Evolutionary conservation across 2,113 vertebrate genomes (phyloP), one percentile per base, ranked within the genome.

Genomic region (Scopus umbretta): DNA sequence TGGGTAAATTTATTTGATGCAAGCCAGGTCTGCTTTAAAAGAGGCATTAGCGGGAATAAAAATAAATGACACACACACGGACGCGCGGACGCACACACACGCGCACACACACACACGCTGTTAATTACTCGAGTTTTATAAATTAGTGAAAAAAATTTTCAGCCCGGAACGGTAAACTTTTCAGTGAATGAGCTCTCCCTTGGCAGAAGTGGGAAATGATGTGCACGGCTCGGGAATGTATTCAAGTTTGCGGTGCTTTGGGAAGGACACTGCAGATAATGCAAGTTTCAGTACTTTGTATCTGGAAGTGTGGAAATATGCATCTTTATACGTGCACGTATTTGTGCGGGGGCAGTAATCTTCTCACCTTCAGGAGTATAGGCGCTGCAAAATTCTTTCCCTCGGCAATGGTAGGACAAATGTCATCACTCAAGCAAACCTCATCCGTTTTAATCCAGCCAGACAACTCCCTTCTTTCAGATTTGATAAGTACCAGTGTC

Each of bases 401-500:
- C 49, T 96, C 52, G 72, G 81, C 88, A 63, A 50, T 5, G 50
- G 76, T 65, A 93, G 84, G 81, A 95, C 56, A 87, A 94, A 70
- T 86, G 86, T 94, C 92, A 96, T 92, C 85, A 50, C 96, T 97
- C 74, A 76, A 65, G 88, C 56, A 93, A 96, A 87, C 62, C 83
- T 87, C 89, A 95, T 94, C 65, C 0, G 1, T 96, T 97, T 91
- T 90, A 90, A 94, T 96, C 59, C 45, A 73, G 71, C 88, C 91
- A 92, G 85, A 88, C 89, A 90, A 56, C 88, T 88, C 88, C 90
- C 81, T 96, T 91, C 50, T 90, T 93, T 91, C 92, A 86, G 89
- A 94, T 97, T 96, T 96, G 92, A 92, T 94, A 88, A 95, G 91
- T 95, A 76, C 83, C 96, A 87, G 81, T 75, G 90, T 84, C 96